Conservation (phyloP, 2,888 invertebrate genomes). For the Phasia obesa region DNA sequence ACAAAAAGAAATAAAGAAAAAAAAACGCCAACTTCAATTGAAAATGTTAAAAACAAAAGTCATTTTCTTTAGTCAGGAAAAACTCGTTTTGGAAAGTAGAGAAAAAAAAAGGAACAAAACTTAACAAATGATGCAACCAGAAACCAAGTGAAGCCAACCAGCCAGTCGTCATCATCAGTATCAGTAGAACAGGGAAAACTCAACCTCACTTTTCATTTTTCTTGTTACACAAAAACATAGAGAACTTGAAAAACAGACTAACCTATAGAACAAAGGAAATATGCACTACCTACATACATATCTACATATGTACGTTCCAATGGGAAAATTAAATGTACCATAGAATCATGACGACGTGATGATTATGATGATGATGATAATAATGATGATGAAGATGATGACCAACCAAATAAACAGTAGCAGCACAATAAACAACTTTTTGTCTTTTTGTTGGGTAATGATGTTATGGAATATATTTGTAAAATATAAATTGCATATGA, state of each 20-base stretch:
- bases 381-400: too few species aligned
- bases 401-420: conserved; percentile 27
- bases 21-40: conserved; percentile 21
- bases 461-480: conserved; percentile 44
- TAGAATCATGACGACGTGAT: conserved; percentile 31
- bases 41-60: conserved; percentile 70
- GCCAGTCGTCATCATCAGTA: conserved; percentile 33
- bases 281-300: too few species aligned
- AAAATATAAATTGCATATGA: conserved; percentile 33
- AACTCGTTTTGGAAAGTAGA: conserved; percentile 56
- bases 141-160: conserved; percentile 47
- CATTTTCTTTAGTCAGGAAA: conserved; percentile 56
- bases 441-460: conserved; percentile 9
- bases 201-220: conserved; percentile 69
- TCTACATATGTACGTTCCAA: too few species aligned
- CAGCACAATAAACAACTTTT: conserved; percentile 10
- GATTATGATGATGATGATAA: conserved; percentile 11
- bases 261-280: conserved; percentile 70
- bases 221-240: conserved; percentile 65
- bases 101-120: not conserved
- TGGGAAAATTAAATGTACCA: conserved; percentile 64
- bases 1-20: not conserved
- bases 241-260: conserved; percentile 68
- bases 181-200: conserved; percentile 68
- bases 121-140: conserved; percentile 59